Evolutionary conservation across 2,113 vertebrate species (phyloP).

Genomic region (Phalacrocorax brasilianus): DNA sequence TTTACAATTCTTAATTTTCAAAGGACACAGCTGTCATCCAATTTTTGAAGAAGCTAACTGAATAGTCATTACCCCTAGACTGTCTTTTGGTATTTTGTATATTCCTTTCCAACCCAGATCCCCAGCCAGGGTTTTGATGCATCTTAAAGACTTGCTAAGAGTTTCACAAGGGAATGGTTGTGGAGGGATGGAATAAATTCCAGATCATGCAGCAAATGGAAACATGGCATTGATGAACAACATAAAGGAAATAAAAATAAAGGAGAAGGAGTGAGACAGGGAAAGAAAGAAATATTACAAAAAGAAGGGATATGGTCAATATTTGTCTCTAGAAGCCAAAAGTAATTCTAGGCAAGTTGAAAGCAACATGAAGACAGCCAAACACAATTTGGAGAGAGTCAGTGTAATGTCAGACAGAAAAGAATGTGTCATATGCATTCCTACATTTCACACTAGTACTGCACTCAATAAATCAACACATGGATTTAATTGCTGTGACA

Average conservation of each 20-base stretch:
- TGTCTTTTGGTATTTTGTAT: background rate
- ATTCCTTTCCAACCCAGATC: background rate
- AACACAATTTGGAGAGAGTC: background rate
- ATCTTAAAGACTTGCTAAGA: background rate
- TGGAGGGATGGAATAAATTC: background rate
- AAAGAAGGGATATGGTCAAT: background rate
- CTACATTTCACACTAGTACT: background rate
- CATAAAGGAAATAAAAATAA: background rate
- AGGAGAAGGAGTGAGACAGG: background rate
- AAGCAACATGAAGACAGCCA: background rate
- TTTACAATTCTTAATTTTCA: background rate
- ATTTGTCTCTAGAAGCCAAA: background rate
- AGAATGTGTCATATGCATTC: background rate
- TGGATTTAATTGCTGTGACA: conserved; percentile 54
- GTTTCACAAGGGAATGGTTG: background rate
- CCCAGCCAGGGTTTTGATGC: background rate
- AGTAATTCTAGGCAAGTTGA: background rate
- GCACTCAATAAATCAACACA: conserved; percentile 31
- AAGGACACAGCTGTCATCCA: background rate
- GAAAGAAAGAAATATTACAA: background rate
- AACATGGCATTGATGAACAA: background rate
- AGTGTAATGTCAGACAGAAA: background rate
- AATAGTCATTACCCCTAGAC: background rate
- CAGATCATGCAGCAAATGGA: background rate
- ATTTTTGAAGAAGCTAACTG: background rate